A percentile compares a stretch with the other conserved stretches of the same genome.
phyloP scores from a whole-genome alignment of 2,113 vertebrate genomes.

The Tylochromis polylepis region DNA sequence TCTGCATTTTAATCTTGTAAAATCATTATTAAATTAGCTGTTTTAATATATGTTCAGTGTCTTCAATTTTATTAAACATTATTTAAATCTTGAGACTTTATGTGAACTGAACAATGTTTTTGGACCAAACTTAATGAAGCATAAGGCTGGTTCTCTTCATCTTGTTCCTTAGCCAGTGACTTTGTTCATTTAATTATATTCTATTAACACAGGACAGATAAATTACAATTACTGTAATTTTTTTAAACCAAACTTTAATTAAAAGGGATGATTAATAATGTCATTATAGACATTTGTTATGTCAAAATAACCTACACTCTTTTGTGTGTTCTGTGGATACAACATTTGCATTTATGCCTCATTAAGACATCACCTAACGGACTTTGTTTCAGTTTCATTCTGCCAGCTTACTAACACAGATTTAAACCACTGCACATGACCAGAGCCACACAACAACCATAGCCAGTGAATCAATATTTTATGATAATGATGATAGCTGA shows the following conservation, averaged over 20 bases:
- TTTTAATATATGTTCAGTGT: neutral
- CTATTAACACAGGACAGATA: neutral
- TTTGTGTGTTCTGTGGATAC: neutral
- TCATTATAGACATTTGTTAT: neutral
- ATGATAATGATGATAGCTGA: neutral
- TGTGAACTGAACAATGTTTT: neutral
- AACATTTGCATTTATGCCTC: neutral
- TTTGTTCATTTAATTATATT: slow-evolving; percentile 21
- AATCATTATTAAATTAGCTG: neutral
- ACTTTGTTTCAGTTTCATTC: neutral
- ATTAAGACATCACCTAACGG: neutral
- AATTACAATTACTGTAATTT: neutral
- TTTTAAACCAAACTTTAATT: neutral
- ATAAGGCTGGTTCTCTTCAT: neutral
- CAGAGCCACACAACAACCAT: neutral
- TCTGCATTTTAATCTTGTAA: neutral
- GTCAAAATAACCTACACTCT: neutral
- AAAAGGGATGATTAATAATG: neutral
- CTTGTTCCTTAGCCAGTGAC: neutral
- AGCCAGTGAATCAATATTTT: neutral
- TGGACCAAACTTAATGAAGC: neutral
- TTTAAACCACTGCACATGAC: neutral
- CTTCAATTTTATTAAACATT: neutral
- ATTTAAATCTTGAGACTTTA: neutral
- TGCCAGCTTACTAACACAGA: neutral